phyloP scores from a whole-genome alignment of 2,797 vertebrate species.

The Gallinago solitaria region DNA sequence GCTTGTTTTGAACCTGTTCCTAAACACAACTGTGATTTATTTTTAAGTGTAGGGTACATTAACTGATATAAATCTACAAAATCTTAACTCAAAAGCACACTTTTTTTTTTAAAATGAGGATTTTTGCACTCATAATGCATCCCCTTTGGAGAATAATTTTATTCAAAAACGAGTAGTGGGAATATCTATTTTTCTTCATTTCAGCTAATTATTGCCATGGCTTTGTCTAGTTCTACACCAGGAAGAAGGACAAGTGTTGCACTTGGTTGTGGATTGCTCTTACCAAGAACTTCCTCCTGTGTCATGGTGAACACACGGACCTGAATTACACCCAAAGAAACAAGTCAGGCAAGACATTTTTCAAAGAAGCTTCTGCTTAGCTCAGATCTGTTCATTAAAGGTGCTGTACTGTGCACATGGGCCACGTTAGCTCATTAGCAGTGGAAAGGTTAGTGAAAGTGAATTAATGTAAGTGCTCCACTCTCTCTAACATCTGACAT shows the following conservation, averaged over 20 bases:
- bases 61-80: not conserved
- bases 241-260: not conserved
- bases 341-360: not conserved
- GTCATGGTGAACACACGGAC: not conserved
- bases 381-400: not conserved
- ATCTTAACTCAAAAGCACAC: not conserved
- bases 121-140: not conserved
- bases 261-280: not conserved
- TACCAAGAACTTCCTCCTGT: not conserved
- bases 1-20: not conserved
- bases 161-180: not conserved
- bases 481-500: not conserved
- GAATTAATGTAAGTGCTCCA: not conserved
- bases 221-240: not conserved
- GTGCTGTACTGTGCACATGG: not conserved
- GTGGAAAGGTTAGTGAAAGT: constrained; percentile 4
- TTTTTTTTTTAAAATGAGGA: not conserved
- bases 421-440: not conserved
- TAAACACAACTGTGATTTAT: not conserved
- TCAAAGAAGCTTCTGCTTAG: not conserved
- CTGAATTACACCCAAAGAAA: not conserved
- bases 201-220: not conserved
- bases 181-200: not conserved
- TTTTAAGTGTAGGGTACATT: fast-evolving
- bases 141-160: not conserved